A percentile compares a stretch with the other conserved stretches of the same genome.
These are phyloP conservation scores for Eudorcas thomsonii DNA, from an alignment of 2,113 vertebrate species.

Conservation along the genomic window DNA sequence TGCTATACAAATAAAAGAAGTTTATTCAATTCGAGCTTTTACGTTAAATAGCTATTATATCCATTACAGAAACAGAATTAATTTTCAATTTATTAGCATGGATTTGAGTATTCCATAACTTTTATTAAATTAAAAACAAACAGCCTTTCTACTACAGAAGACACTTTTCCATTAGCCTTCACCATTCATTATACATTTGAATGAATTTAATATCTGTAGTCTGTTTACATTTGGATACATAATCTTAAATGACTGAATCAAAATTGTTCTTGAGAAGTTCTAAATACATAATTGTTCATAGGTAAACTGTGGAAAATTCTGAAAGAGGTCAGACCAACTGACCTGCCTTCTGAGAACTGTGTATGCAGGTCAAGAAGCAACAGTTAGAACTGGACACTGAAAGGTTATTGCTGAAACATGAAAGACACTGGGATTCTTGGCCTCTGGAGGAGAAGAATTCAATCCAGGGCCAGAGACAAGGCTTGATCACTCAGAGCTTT, in stretches of 20 bases:
- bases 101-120: slow-evolving; percentile 35
- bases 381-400: not conserved
- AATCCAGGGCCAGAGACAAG: not conserved
- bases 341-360: not conserved
- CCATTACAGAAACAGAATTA: slow-evolving; percentile 6
- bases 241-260: not conserved
- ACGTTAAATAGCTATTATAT: slow-evolving; percentile 27
- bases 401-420: not conserved
- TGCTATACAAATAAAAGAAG: not conserved
- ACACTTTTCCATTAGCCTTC: slow-evolving; percentile 3
- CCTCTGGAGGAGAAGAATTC: not conserved
- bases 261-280: not conserved
- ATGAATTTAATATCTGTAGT: not conserved
- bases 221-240: slow-evolving; percentile 4
- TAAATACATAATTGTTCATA: not conserved
- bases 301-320: not conserved
- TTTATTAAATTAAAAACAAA: slow-evolving; percentile 55
- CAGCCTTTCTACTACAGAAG: not conserved
- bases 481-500: not conserved
- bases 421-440: not conserved
- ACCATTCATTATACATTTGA: slow-evolving; percentile 1
- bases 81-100: slow-evolving; percentile 37
- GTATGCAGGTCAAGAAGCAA: not conserved
- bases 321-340: not conserved
- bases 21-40: slow-evolving; percentile 19